phyloP scores from a whole-genome alignment of 2,113 vertebrate genomes.

The Mustela nigripes region DNA sequence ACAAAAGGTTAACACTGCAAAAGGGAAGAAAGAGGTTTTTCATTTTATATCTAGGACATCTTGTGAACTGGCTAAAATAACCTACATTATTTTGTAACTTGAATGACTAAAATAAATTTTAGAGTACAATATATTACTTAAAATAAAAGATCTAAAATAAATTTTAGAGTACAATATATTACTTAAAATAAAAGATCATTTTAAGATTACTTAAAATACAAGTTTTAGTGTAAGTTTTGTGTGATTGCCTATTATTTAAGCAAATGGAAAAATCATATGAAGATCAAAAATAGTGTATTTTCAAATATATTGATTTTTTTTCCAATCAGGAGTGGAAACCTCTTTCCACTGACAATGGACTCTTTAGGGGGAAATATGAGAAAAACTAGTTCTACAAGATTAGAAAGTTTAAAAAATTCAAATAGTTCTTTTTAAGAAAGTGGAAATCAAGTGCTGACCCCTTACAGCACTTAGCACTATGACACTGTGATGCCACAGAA shows the following conservation, averaged over 20 bases:
- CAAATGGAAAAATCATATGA: not conserved
- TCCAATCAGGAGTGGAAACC: not conserved
- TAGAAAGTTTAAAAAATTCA: not conserved
- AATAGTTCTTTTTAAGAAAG: not conserved
- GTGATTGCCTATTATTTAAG: not conserved
- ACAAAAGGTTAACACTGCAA: not conserved
- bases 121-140: not conserved
- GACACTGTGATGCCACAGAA: conserved; percentile 7
- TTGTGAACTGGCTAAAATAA: not conserved
- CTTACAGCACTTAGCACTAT: not conserved
- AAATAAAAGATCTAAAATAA: not conserved
- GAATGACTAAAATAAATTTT: conserved; percentile 39
- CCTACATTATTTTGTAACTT: not conserved
- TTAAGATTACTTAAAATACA: not conserved
- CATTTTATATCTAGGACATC: not conserved
- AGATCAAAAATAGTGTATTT: not conserved
- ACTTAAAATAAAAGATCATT: not conserved
- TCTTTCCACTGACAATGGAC: not conserved
- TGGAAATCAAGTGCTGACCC: not conserved
- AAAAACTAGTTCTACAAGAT: not conserved
- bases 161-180: conserved; percentile 8
- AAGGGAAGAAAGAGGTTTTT: not conserved
- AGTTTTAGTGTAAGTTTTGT: not conserved
- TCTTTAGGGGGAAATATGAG: not conserved
- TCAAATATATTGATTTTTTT: not conserved